Base-by-base conservation (phyloP, 2,888 invertebrate species). In the Cephonodes hylas region DNA sequence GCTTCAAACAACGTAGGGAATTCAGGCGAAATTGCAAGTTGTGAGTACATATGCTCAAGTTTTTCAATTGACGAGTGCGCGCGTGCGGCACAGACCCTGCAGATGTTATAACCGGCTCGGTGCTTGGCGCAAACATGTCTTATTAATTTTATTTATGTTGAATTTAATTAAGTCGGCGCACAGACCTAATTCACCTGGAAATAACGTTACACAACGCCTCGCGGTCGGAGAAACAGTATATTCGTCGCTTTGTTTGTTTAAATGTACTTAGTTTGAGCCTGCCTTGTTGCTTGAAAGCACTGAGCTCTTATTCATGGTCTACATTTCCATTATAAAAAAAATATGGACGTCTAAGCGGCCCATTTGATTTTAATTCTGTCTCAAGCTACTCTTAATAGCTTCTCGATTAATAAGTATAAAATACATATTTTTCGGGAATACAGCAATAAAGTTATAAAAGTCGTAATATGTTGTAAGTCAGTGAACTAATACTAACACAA, bases 81-180 rank as follows among this genome's bases (percentile, higher is more conserved):
- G 15, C 27, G 15, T 53, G 18, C 53, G 18, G 25, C 46, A 15
- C 42, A 42, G 42, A 18, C 4, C 46, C n/a, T 15, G 53, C 53
- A 53, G 53, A 53, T 53, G 53, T 31, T 53, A 18, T 8, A 27
- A 7, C 46, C 8, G 8, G 45, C 23, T n/a, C 22, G 13, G 18
- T 10, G 15, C 53, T 38, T n/a, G 18, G 18, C 31, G 27, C 31
- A 31, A 53, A 53, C 53, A 53, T 31, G 53, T 53, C 53, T 53
- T 53, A 53, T 53, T 31, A 53, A 53, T 53, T 31, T 53, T 53
- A 53, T 53, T 53, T 53, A 31, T 27, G 31, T 18, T 31, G 15
- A 27, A 53, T 53, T 31, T 46, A 18, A 53, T 31, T 31, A 31
- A 53, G 18, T 31, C 27, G 3, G 31, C 3, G 22, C n/a, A n/a